Base-by-base conservation (phyloP, 2,113 vertebrate species). In the Falco punctatus region DNA sequence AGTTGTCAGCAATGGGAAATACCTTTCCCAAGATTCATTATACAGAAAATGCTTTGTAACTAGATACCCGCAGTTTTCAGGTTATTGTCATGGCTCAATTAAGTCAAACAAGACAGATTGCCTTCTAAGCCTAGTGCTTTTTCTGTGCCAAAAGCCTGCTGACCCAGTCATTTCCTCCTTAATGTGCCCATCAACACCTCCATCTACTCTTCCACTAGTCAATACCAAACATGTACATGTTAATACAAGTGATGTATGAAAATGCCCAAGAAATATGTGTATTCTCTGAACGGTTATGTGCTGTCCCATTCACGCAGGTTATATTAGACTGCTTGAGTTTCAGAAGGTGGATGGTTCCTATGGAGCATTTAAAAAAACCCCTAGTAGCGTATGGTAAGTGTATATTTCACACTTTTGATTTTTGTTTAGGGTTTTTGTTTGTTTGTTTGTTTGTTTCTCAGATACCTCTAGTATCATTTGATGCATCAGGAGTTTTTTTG, bases 321-420 rank as follows among this genome's bases (percentile, higher is more conserved):
- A 97, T 67, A 57, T 52, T 2, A 95, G 96, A 58, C 86, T 98
- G 84, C 81, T 98, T 86, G 81, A 65, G 5, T 97, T 77, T 77
- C 98, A 95, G 64, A 97, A 97, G 51, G 0, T 2, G 2, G 88
- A 98, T 85, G 98, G 98, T 18, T 97, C 98, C 40, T 99, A 98
- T 30, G 94, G 96, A 74, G 38, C 97, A 46, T 99, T 97, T 93
- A 7, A 3, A 20, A 0, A 1, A 5, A 38, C 19, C 3, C 79
- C 88, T 17, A 91, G 97, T 17, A 99, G 98, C 73, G 93, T 94
- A 46, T 99, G 98, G 98, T 98, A 81, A 75, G 90, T 30, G 4
- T 77, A 51, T n/a, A 75, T 85, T 40, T 54, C 15, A 16, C 28
- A 13, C 24, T 20, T 5, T 20, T 6, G 12, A 13, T 27, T 13